Conservation (phyloP, 1,140 invertebrate genomes). For the Bombus fervidus region DNA sequence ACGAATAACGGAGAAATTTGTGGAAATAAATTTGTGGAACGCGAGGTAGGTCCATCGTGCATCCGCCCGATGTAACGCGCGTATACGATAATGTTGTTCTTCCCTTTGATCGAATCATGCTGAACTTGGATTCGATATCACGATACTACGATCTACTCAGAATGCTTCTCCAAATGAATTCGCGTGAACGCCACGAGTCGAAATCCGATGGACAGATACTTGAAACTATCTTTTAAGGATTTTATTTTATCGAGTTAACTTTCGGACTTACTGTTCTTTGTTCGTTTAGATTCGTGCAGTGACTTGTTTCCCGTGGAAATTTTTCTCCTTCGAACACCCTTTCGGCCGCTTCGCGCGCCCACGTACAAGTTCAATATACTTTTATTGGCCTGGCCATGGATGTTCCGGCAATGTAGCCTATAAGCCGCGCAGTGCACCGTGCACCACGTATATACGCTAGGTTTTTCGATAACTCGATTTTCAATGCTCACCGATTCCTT, state of each 20-base stretch:
- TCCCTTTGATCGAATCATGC: neutral
- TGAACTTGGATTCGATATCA: too few relatives aligned
- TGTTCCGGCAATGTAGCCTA: conserved; percentile 50
- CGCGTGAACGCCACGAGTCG: neutral
- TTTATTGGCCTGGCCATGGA: conserved; percentile 55
- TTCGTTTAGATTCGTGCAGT: neutral
- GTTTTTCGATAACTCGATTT: conserved; percentile 46
- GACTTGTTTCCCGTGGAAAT: conserved; percentile 10
- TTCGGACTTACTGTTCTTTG: neutral
- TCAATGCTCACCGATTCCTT: conserved; percentile 28
- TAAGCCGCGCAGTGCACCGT: neutral
- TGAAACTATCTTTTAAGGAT: neutral
- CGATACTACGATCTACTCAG: too few relatives aligned
- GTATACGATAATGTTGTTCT: neutral
- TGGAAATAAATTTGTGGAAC: neutral
- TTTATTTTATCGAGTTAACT: neutral
- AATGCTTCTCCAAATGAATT: neutral
- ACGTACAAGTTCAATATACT: conserved; percentile 62
- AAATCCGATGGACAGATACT: neutral
- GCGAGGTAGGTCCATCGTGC: too few relatives aligned
- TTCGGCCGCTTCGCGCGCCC: conserved; percentile 17
- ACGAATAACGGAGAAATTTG: neutral
- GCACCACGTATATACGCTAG: neutral
- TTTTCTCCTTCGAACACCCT: neutral
- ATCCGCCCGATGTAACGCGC: too few relatives aligned